These are phyloP conservation scores for Petaurus breviceps DNA, from an alignment of 2,113 vertebrate species.

Conservation along the genomic window DNA sequence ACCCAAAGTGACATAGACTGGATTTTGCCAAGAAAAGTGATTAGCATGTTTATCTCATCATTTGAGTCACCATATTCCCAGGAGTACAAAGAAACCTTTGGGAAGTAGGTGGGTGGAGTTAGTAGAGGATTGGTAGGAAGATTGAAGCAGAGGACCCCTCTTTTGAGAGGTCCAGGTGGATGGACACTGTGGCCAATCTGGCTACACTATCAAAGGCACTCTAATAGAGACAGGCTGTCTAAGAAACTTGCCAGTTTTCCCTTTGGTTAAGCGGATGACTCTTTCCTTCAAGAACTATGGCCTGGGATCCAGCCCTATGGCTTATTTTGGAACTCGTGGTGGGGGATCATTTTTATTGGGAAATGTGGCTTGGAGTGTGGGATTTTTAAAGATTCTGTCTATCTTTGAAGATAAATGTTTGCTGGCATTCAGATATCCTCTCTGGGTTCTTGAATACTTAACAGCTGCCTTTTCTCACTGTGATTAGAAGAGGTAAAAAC, in stretches of 20 bases:
- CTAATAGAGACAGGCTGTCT: conserved; percentile 6
- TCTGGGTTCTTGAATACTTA: conserved; percentile 49
- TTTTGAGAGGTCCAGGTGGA: conserved; percentile 14
- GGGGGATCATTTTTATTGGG: conserved; percentile 63
- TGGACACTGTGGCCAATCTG: conserved; percentile 34
- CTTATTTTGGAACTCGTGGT: conserved; percentile 55
- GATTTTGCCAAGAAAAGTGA: conserved; percentile 53
- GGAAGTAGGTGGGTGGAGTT: conserved; percentile 1
- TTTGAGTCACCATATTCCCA: conserved; percentile 21
- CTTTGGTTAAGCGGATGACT: neutral
- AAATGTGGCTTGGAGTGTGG: conserved; percentile 62
- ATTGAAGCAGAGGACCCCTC: neutral
- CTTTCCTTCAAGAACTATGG: conserved; percentile 6
- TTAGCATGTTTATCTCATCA: conserved; percentile 38
- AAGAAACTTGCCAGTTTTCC: conserved; percentile 19
- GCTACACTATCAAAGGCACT: conserved; percentile 52
- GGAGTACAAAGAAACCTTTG: conserved; percentile 23
- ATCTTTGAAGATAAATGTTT: conserved; percentile 58
- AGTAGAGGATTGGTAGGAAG: neutral
- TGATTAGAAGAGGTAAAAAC: conserved; percentile 13
- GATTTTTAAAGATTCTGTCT: conserved; percentile 3
- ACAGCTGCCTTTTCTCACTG: conserved; percentile 2
- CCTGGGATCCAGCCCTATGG: conserved; percentile 34
- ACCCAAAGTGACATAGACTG: conserved; percentile 49
- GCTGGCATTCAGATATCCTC: conserved; percentile 11